Percentiles rank a stretch among this genome's conserved stretches.
These are phyloP conservation scores for Eutrigla gurnardus DNA, from an alignment of 2,797 vertebrate species.

Conservation along the genomic window DNA sequence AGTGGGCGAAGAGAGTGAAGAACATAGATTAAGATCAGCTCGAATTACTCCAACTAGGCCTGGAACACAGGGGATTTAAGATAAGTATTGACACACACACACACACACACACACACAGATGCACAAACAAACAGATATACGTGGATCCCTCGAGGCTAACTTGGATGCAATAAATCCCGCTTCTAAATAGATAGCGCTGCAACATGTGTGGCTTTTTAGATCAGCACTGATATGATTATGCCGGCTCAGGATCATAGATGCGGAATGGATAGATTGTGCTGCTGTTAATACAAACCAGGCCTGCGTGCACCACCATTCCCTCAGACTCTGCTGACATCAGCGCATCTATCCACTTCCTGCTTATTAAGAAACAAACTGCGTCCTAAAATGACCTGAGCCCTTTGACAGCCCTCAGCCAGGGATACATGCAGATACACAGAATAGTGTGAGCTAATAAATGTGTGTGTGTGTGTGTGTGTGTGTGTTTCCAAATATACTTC, in stretches of 20 bases:
- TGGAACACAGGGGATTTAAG: conserved; percentile 53
- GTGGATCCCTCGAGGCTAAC: conserved; percentile 39
- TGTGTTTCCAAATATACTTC: conserved; percentile 16
- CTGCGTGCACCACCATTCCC: conserved; percentile 27
- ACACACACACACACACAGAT: conserved; percentile 18
- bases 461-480: conserved; percentile 4
- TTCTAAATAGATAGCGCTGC: conserved; percentile 65
- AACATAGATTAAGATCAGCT: conserved; percentile 66
- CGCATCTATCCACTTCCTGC: conserved; percentile 34
- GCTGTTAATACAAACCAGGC: conserved; percentile 48
- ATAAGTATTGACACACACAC: conserved; percentile 58
- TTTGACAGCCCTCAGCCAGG: conserved; percentile 23
- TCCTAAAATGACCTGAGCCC: conserved; percentile 55
- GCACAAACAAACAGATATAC: conserved; percentile 39
- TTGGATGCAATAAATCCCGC: conserved; percentile 64
- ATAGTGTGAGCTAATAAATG: not conserved
- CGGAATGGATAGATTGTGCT: conserved; percentile 55
- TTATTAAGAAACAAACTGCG: conserved; percentile 46
- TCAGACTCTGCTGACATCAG: conserved; percentile 58
- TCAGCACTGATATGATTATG: conserved; percentile 74
- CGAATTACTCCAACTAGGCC: conserved; percentile 56
- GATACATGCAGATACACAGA: not conserved
- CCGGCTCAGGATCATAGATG: conserved; percentile 59
- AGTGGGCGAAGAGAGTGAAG: conserved; percentile 38
- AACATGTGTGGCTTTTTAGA: conserved; percentile 70